Base-by-base conservation (phyloP, 2,797 vertebrate species). In the Mus minutoides region DNA sequence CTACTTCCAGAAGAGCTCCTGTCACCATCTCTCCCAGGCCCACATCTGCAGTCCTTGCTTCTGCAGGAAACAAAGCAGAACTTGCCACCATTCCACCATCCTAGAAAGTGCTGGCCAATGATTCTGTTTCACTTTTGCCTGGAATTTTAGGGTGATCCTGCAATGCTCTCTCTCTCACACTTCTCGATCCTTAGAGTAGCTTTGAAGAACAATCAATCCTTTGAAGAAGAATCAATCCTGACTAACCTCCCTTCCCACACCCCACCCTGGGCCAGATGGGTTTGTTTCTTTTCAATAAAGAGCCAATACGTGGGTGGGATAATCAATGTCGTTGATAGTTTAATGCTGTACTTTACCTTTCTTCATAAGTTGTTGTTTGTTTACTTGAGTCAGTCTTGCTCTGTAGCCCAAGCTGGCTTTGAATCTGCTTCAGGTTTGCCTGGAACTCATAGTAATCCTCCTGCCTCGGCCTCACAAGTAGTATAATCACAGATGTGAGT, bases 1-100 rank as follows among this genome's bases (percentile, higher is more conserved):
- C 24, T 0, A 1, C 77, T 46, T 71, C 49, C 19, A 40, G n/a
- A 67, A 21, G n/a, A 1, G 43, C 19, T 11, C 40, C n/a, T 11
- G 31, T 29, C 31, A 4, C 14, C 0, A 0, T 3, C 24, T 2
- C 2, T 1, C 1, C 67, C 16, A 0, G 40, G 21, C 34, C 24
- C 37, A 31, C 69, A 24, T 64, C 16, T 26, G 11, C 16, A 14
- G 67, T 5, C 13, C 29, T n/a, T 34, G 69, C 10, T 26, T 14
- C 52, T 75, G 4, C 26, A 31, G 16, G 43, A 43, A 31, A 62
- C 19, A 29, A 37, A 49, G 31, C 1, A 1, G 75, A 19, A 31
- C 54, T 22, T 2, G 37, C n/a, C 5, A 11, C 58, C 6, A 2
- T 60, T 3, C 3, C 22, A 13, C 73, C 6, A 0, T 3, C 34